Base-by-base conservation (phyloP, 2,113 vertebrate species). In the Theristicus caerulescens region DNA sequence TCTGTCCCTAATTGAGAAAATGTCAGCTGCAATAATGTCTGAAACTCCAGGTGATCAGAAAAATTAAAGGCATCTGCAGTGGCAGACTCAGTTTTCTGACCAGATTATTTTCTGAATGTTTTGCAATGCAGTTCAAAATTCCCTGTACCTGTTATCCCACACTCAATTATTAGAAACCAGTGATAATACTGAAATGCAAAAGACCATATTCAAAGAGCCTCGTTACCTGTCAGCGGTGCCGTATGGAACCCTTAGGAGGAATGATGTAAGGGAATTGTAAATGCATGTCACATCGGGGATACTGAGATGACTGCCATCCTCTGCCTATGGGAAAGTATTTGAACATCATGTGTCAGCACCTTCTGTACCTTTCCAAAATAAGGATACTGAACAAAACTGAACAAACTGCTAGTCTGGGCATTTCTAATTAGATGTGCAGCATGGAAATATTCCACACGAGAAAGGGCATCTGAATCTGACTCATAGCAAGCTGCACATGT, bases 201-300 rank as follows among this genome's bases (percentile, higher is more conserved):
- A 72, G 13, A 52, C 1, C 1, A 0, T 52, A 83, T 83, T 81
- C 78, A 82, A 94, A 93, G 52, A 74, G 15, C 26, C 19, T 84
- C 1, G 0, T 66, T 96, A 70, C 42, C 72, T 92, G 86, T 81
- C 95, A 96, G 47, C 1, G 3, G 17, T 42, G 47, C 21, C 0
- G 0, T 46, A 46, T 54, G 80, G 46, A 92, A 92, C 24, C 27
- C 52, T 83, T 52, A 55, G 69, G 64, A 88, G 47, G 29, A 86
- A 85, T 81, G 92, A 95, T 96, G 85, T 66, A 77, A 95, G 32
- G 76, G 96, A 94, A 94, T 95, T 91, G 55, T 71, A 96, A 96
- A 96, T 96, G 77, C 61, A 3, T 91, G 69, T 74, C 93, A 84
- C 52, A 79, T 72, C 1, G 2, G 32, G 88, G 71, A 51, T 69